These are phyloP conservation scores for Xestia c-nigrum DNA, from an alignment of 2,888 invertebrate species.

Conservation along the genomic window DNA sequence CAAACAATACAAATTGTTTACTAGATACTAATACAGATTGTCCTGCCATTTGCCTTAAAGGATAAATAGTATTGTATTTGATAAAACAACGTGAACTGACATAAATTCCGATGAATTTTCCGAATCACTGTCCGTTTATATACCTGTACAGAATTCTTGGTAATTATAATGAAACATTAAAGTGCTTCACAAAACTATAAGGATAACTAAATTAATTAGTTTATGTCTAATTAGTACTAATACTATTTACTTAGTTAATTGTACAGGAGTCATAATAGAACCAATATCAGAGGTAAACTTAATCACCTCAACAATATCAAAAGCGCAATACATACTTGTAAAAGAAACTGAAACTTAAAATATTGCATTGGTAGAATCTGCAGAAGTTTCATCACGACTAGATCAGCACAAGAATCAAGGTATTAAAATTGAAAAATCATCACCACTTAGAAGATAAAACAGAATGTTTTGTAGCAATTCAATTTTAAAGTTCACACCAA, in stretches of 20 bases:
- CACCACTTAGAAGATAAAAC: neutral
- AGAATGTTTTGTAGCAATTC: neutral
- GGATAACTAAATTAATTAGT: conserved; percentile 1
- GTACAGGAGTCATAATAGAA: neutral
- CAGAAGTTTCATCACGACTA: neutral
- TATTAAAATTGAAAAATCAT: neutral
- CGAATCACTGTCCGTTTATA: conserved; percentile 23
- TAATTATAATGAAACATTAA: conserved; percentile 9
- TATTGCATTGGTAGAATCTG: neutral
- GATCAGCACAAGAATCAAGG: neutral
- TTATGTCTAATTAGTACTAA: neutral
- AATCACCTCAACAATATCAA: neutral
- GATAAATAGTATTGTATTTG: conserved; percentile 26
- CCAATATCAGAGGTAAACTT: neutral
- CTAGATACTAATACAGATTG: conserved; percentile 4
- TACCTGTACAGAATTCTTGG: conserved; percentile 32
- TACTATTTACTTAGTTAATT: neutral
- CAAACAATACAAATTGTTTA: conserved; percentile 20
- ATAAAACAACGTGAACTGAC: conserved; percentile 2
- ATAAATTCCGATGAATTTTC: conserved; percentile 33
- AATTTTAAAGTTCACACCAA: neutral
- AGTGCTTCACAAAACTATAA: conserved; percentile 3
- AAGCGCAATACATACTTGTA: too few species aligned
- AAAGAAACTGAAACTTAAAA: too few species aligned
- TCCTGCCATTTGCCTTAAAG: conserved; percentile 16